Evolutionary conservation across 2,113 vertebrate species (phyloP).

Genomic region (Scolopax mira): DNA sequence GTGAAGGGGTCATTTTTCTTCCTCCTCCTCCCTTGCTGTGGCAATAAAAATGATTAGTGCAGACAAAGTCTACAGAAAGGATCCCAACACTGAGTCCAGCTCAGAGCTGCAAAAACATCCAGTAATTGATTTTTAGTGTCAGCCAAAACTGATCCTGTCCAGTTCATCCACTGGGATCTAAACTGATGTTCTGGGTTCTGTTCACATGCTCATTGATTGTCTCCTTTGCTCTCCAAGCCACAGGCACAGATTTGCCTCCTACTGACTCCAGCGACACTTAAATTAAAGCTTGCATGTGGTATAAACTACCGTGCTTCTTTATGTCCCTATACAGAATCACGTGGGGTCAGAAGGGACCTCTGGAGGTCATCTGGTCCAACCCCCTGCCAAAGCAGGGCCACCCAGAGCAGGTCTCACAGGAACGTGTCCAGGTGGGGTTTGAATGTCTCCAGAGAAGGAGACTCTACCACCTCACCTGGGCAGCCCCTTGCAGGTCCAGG

Average conservation of each 20-base stretch:
- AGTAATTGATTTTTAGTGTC: slow-evolving; percentile 62
- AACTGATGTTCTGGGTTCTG: not conserved
- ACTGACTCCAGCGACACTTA: no score
- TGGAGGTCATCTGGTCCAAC: no score
- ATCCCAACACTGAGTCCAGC: not conserved
- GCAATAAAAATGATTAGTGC: slow-evolving; percentile 67
- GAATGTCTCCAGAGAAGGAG: no score
- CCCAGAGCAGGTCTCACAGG: no score
- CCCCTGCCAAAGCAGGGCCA: no score
- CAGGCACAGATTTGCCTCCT: no score
- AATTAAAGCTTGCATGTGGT: rapidly evolving
- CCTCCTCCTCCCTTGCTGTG: slow-evolving; percentile 33
- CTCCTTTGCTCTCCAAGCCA: not conserved
- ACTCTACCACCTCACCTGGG: no score
- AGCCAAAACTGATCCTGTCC: not conserved
- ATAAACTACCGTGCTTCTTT: not conserved
- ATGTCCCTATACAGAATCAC: no score
- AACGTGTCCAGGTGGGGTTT: no score
- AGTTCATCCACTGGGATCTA: not conserved
- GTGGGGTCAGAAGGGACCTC: no score
- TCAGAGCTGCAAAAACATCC: slow-evolving; percentile 58
- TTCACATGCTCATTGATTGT: not conserved
- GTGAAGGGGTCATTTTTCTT: not conserved
- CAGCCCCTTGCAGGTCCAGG: not conserved
- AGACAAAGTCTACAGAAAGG: slow-evolving; percentile 35